Evolutionary conservation across 2,113 vertebrate genomes (phyloP).

Genomic region (Panurus biarmicus): DNA sequence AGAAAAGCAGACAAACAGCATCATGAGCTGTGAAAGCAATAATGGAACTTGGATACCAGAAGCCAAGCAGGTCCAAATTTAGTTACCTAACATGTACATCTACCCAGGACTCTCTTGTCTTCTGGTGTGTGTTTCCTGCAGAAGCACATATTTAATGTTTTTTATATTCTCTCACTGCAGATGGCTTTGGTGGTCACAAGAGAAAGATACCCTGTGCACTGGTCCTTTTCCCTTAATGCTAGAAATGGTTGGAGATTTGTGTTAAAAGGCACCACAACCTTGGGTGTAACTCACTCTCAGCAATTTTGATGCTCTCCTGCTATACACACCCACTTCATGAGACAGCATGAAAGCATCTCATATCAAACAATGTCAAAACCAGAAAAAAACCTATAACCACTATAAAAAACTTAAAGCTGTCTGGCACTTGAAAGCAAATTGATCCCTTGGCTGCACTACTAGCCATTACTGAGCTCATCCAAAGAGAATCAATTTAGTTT

Average conservation of each 20-base stretch:
- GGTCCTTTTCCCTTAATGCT: not conserved
- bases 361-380: not conserved
- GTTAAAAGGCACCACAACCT: not conserved
- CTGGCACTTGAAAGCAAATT: not conserved
- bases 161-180: not conserved
- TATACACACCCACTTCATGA: not conserved
- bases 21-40: not conserved
- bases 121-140: not conserved
- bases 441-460: not conserved
- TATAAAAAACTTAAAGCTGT: not conserved
- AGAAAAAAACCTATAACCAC: not conserved
- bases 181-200: not conserved
- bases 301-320: not conserved
- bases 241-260: not conserved
- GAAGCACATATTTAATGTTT: not conserved
- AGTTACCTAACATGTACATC: not conserved
- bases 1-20: not conserved
- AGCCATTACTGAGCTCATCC: not conserved
- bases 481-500: not conserved
- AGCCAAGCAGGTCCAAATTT: not conserved
- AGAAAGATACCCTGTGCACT: not conserved
- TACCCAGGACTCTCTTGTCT: not conserved
- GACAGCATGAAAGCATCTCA: not conserved
- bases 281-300: not conserved
- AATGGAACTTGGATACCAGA: not conserved